Evolutionary conservation across 2,888 invertebrate genomes (phyloP), one percentile per base, ranked within the genome.

Genomic region (Tuta absoluta): DNA sequence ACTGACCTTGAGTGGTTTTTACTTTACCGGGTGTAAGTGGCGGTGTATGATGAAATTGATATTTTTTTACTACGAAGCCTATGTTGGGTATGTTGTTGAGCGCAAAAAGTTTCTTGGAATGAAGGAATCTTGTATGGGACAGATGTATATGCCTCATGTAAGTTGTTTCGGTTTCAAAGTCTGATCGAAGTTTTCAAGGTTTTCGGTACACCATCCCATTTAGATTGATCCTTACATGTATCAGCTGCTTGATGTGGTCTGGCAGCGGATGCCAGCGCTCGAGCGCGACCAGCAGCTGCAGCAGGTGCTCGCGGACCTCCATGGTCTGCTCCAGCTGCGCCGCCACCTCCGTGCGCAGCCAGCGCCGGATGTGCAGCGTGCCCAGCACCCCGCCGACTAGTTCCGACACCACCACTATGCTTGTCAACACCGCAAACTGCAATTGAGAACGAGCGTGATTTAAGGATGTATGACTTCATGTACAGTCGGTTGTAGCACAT

Each of bases 211-310:
- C n/a, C n/a, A n/a, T n/a, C n/a, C n/a, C n/a, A 7, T 19, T n/a
- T 5, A 3, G 23, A 21, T 0, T 1, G 11, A 2, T 14, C 2
- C 17, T 57, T 2, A 79, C 84, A 74, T 79, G 48, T 1, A 85
- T 64, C 48, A 85, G 69, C 0, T 51, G 68, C 12, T 73, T 71
- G 63, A 85, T 63, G 61, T 67, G 75, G 23, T 72, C 69, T 1
- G 82, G 80, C 68, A 82, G 71, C 63, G 80, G 76, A 66, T 78
- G 72, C 76, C 75, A 80, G 64, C 73, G 73, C 45, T 72, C 77
- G 49, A 85, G 70, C 66, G 74, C 72, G 53, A 68, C 69, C 67
- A 85, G 74, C 67, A 82, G 63, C 17, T 78, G 75, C 23, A 72
- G 70, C 65, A 85, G 67, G 67, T 80, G 75, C 28, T 77, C 75